Evolutionary conservation across 2,113 vertebrate genomes (phyloP).

Genomic region (Gambusia holbrooki): DNA sequence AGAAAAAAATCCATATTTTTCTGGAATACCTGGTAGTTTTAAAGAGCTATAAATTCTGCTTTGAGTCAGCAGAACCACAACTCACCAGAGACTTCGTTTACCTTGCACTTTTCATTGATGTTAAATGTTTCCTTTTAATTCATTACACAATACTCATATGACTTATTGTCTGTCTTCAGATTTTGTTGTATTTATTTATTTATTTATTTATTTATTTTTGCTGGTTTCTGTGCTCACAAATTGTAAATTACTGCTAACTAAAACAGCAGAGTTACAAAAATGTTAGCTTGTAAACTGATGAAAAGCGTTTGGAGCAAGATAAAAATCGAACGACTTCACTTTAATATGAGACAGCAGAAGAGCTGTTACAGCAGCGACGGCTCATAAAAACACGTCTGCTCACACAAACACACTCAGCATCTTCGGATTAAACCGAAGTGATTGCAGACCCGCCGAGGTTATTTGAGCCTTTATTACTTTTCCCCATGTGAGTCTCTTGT

Average conservation of each 20-base stretch:
- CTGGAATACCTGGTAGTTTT: too few relatives aligned
- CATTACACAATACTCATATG: too few relatives aligned
- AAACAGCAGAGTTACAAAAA: background rate
- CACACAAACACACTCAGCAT: conserved; percentile 56
- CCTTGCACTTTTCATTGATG: too few relatives aligned
- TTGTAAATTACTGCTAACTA: background rate
- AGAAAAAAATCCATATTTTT: too few relatives aligned
- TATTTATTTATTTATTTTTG: background rate
- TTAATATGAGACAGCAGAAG: conserved; percentile 13
- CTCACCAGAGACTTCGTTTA: too few relatives aligned
- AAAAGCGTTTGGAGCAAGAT: background rate
- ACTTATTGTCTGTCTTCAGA: background rate
- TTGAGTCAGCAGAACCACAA: too few relatives aligned
- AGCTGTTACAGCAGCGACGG: background rate
- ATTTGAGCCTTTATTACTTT: conserved; percentile 71
- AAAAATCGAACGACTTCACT: background rate
- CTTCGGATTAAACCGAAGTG: conserved; percentile 67
- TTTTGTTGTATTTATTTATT: background rate
- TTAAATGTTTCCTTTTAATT: too few relatives aligned
- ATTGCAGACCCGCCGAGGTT: conserved; percentile 65
- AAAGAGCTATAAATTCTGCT: too few relatives aligned
- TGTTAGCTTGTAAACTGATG: background rate
- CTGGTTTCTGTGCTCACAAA: background rate
- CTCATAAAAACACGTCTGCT: conserved; percentile 51
- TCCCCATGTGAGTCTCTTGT: conserved; percentile 62